A percentile compares a stretch with the other conserved stretches of the same genome.
Evolutionary conservation across 2,888 invertebrate genomes (phyloP).

Genomic region (Hirudinaria manillensis): DNA sequence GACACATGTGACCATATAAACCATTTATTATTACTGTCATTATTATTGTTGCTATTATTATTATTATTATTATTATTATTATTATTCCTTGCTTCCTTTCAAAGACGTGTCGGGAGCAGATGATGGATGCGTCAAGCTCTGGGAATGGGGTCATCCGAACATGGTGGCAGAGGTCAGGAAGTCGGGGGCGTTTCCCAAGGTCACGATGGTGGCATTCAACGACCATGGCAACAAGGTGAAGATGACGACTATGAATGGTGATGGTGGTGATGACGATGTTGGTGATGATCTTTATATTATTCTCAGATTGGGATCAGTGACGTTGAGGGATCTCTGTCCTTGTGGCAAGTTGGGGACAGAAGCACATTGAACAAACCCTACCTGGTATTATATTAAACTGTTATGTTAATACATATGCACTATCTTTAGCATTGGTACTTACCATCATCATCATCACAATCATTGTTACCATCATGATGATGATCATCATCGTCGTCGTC

Average conservation of each 20-base stretch:
- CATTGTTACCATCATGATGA: not conserved
- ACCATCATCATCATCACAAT: not conserved
- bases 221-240: constrained; percentile 83
- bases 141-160: constrained; percentile 87
- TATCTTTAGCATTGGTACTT: not conserved
- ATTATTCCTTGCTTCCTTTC: no score
- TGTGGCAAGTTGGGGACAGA: constrained; percentile 61
- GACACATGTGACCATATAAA: no score
- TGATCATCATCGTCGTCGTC: not conserved
- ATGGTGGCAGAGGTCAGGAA: constrained; percentile 48
- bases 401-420: not conserved
- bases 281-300: not conserved
- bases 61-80: no score
- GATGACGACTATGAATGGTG: not conserved
- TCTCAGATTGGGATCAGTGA: constrained; percentile 95
- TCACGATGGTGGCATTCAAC: constrained; percentile 88
- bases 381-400: constrained; percentile 46
- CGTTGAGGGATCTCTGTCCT: constrained; percentile 88
- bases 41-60: no score
- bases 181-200: constrained; percentile 57
- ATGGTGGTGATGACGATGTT: not conserved
- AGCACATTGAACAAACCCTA: constrained; percentile 54
- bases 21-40: no score
- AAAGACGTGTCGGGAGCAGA: constrained; percentile 76
- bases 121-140: constrained; percentile 69